phyloP scores from a whole-genome alignment of 2,797 vertebrate genomes.

The Gadopsis bispinosus region DNA sequence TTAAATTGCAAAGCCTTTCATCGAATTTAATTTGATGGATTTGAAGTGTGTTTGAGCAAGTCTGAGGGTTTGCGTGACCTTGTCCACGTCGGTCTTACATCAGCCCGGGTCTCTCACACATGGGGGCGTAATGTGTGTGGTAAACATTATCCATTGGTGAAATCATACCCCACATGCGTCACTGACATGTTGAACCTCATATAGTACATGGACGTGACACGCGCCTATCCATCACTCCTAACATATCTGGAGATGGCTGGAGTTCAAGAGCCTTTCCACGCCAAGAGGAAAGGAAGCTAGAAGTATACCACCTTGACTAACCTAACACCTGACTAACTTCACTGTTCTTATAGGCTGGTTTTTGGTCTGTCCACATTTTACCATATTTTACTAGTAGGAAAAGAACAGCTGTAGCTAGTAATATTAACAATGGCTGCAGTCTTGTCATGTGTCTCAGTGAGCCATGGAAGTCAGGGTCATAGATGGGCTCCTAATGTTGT shows the following conservation, averaged over 20 bases:
- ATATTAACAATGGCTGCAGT: not conserved
- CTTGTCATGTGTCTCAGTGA: not conserved
- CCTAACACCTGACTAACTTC: not conserved
- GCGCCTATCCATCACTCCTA: not conserved
- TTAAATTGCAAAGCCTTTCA: conserved; percentile 58
- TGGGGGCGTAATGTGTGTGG: conserved; percentile 27
- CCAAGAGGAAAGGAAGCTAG: not conserved
- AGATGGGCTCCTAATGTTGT: no score
- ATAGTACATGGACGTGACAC: conserved; percentile 7
- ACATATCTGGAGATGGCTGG: conserved; percentile 7
- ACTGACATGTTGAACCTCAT: conserved; percentile 52
- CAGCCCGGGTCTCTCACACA: conserved; percentile 40
- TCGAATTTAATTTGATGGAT: conserved; percentile 70
- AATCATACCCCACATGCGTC: conserved; percentile 45
- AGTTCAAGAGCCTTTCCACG: not conserved
- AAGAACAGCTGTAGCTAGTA: not conserved
- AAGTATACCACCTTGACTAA: conserved; percentile 11
- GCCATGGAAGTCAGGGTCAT: no score
- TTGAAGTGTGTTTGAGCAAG: conserved; percentile 53
- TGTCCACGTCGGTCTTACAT: conserved; percentile 37
- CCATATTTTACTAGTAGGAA: not conserved
- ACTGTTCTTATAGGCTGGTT: not conserved
- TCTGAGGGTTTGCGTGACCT: conserved; percentile 62
- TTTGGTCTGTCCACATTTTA: not conserved
- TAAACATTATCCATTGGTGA: conserved; percentile 66